phyloP scores from a whole-genome alignment of 2,113 vertebrate species.

The Mola mola region DNA sequence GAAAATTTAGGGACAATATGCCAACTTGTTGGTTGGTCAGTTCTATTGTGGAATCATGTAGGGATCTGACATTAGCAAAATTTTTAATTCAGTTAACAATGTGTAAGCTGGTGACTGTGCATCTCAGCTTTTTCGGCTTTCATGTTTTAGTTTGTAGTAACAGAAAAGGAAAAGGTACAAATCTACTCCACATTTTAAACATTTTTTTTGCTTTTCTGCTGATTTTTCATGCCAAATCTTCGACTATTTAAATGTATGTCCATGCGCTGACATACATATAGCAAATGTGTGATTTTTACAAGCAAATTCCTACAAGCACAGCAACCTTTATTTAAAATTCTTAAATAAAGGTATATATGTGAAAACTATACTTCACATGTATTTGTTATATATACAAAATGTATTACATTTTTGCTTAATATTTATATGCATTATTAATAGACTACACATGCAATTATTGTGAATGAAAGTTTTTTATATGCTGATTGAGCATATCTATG shows the following conservation, averaged over 20 bases:
- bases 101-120: no score
- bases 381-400: conserved; percentile 12
- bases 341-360: conserved; percentile 60
- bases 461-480: no score
- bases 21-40: background rate
- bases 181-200: conserved; percentile 6
- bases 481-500: no score
- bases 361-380: conserved; percentile 30
- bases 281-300: conserved; percentile 40
- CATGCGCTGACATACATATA: conserved; percentile 53
- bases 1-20: no score
- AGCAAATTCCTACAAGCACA: conserved; percentile 51
- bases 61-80: background rate
- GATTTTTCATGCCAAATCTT: conserved; percentile 6
- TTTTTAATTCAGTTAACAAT: background rate
- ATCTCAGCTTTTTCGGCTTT: conserved; percentile 4
- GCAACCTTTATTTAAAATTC: conserved; percentile 50
- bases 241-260: conserved; percentile 47
- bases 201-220: background rate
- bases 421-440: no score
- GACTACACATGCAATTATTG: no score
- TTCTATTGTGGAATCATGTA: background rate
- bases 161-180: background rate
- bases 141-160: background rate
- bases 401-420: no score